phyloP scores from a whole-genome alignment of 1,140 invertebrate genomes.

The Lutraria rhynchaena region DNA sequence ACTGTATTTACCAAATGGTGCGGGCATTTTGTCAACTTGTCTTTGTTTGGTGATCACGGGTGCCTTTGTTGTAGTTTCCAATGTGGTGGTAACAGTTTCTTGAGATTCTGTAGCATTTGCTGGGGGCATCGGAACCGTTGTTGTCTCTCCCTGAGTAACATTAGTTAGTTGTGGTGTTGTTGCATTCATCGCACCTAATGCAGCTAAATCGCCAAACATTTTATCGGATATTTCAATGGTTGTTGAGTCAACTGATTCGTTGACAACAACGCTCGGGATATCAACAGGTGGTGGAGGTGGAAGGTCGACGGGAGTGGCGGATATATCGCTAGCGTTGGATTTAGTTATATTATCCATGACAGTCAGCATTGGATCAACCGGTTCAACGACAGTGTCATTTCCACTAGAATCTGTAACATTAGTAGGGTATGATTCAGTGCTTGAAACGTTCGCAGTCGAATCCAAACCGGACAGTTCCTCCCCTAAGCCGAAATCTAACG shows the following conservation, averaged over 20 bases:
- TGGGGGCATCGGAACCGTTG: background rate
- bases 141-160: background rate
- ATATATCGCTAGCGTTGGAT: background rate
- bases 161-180: background rate
- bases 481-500: background rate
- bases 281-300: constrained; percentile 28
- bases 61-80: background rate
- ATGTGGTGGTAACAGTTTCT: background rate
- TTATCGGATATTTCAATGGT: constrained; percentile 34
- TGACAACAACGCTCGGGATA: constrained; percentile 1
- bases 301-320: background rate
- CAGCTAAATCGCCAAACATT: background rate
- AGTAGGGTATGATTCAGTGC: background rate
- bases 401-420: background rate
- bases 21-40: background rate
- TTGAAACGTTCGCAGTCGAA: background rate
- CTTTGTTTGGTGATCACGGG: background rate
- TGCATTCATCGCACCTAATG: background rate
- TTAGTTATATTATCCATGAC: background rate
- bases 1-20: background rate
- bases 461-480: background rate
- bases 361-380: background rate
- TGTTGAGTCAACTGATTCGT: constrained; percentile 10
- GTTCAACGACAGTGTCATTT: background rate
- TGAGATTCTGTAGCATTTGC: background rate